Evolutionary conservation across 2,888 invertebrate genomes (phyloP).

Genomic region (Rhorus exstirpatorius): DNA sequence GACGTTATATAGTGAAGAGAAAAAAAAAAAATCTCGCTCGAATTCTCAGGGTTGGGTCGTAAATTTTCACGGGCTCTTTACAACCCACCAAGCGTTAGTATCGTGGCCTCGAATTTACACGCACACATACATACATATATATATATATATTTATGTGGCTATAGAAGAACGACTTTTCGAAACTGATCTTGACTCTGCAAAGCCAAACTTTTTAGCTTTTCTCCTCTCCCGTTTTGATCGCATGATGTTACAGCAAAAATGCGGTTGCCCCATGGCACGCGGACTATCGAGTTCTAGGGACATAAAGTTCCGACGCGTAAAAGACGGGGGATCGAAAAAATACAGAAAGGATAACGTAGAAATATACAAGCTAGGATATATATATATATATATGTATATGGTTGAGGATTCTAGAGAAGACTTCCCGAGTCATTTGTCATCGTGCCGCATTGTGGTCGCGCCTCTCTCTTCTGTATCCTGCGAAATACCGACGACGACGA

Average conservation of each 20-base stretch:
- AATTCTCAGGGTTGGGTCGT: constrained; percentile 64
- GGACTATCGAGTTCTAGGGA: constrained; percentile 29
- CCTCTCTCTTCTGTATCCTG: constrained; percentile 76
- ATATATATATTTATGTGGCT: neutral
- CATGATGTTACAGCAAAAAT: constrained; percentile 16
- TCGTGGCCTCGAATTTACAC: constrained; percentile 22
- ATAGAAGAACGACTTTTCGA: constrained; percentile 74
- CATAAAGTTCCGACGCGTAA: constrained; percentile 45
- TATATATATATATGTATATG: neutral
- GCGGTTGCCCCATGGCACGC: constrained; percentile 43
- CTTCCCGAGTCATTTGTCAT: constrained; percentile 84
- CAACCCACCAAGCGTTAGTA: constrained; percentile 45
- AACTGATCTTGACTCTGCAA: constrained; percentile 43
- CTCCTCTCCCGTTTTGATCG: constrained; percentile 35
- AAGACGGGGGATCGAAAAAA: constrained; percentile 33
- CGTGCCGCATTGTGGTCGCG: constrained; percentile 84
- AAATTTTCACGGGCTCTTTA: constrained; percentile 65
- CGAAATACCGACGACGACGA: constrained; percentile 73
- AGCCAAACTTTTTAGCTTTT: constrained; percentile 48
- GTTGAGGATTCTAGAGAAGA: constrained; percentile 62
- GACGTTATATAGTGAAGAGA: constrained; percentile 31
- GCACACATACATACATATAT: constrained; percentile 1
- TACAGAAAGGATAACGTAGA: constrained; percentile 27
- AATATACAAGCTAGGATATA: constrained; percentile 39
- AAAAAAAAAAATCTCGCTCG: constrained; percentile 47